A percentile compares a stretch with the other conserved stretches of the same genome.
Conservation (phyloP, 1,140 invertebrate genomes). For the Hestina assimilis region DNA sequence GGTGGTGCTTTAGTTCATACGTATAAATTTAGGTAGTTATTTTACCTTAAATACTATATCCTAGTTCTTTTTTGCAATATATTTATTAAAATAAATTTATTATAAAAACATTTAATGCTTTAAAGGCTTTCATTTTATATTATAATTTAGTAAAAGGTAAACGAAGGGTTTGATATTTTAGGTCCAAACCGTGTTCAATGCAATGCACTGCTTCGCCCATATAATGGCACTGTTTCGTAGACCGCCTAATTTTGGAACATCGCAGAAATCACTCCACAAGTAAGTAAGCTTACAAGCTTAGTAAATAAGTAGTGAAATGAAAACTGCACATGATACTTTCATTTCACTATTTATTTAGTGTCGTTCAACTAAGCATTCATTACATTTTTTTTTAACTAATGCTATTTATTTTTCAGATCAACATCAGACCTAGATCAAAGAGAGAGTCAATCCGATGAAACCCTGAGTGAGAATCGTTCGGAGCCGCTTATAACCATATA, state of each 20-base stretch:
- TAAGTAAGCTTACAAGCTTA: constrained; percentile 10
- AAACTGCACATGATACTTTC: neutral
- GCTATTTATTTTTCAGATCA: constrained; percentile 32
- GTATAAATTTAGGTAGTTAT: no score
- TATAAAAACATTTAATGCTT: no score
- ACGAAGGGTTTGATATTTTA: constrained; percentile 26
- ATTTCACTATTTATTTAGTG: no score
- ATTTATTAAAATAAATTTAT: no score
- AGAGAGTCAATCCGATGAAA: constrained; percentile 39
- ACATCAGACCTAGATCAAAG: constrained; percentile 43
- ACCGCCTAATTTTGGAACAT: neutral
- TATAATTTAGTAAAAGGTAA: no score
- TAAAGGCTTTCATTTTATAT: no score
- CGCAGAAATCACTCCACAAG: constrained; percentile 30
- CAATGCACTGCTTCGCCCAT: constrained; percentile 51
- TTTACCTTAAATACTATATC: no score
- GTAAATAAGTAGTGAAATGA: neutral
- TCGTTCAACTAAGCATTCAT: no score
- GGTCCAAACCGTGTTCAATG: constrained; percentile 40
- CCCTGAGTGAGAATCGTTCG: constrained; percentile 42
- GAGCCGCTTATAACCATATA: constrained; percentile 55
- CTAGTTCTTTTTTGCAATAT: no score
- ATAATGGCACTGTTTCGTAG: constrained; percentile 35
- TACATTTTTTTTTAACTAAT: neutral
- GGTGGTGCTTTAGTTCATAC: no score